Conservation (phyloP, 2,888 invertebrate species). For the Polyommatus iphigenia region DNA sequence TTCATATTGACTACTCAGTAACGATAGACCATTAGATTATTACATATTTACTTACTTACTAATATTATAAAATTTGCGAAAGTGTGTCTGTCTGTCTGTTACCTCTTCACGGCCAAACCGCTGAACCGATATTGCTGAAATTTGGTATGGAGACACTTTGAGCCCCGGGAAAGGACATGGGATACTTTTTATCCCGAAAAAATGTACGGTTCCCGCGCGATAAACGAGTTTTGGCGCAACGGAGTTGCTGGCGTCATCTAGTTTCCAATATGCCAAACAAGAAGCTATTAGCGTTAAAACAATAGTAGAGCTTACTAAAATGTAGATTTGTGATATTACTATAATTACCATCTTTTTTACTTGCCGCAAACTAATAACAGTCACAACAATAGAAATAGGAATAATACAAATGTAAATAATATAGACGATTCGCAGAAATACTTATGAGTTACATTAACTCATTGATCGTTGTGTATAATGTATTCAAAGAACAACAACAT, state of each 20-base stretch:
- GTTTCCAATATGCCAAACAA: not conserved
- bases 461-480: not conserved
- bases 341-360: not conserved
- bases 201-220: no score
- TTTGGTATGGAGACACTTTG: no score
- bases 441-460: not conserved
- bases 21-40: not conserved
- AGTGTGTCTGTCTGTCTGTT: no score
- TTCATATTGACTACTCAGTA: not conserved
- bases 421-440: not conserved
- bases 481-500: not conserved
- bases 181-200: no score
- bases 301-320: not conserved
- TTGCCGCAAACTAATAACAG: not conserved
- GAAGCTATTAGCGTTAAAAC: not conserved
- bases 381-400: not conserved
- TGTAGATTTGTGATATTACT: not conserved
- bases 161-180: no score
- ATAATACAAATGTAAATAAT: not conserved
- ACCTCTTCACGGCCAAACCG: no score
- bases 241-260: no score
- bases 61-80: no score
- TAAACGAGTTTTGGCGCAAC: no score
- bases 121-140: no score
- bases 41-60: no score